Conservation (phyloP, 2,888 invertebrate genomes). For the Ditula angustiorana region DNA sequence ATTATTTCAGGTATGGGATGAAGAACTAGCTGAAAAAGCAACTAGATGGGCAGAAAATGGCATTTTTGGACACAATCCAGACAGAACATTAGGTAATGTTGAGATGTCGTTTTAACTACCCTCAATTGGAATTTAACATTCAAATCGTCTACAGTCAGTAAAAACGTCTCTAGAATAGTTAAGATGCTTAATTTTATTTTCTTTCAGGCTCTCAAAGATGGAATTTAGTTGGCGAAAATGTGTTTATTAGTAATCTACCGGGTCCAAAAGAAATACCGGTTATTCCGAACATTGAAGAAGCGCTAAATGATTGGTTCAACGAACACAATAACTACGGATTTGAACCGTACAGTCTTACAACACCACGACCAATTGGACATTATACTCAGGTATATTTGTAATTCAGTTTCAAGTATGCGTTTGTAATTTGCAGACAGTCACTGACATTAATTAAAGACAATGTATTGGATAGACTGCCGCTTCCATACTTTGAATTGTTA, state of each 20-base stretch:
- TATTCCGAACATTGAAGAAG: conserved; percentile 48
- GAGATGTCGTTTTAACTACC: conserved; percentile 16
- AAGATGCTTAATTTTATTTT: background rate
- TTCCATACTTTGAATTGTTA: no score
- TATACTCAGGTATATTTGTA: conserved; percentile 57
- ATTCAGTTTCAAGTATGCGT: no score
- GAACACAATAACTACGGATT: conserved; percentile 49
- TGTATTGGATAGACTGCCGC: no score
- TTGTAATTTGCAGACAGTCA: no score
- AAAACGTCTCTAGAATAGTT: background rate
- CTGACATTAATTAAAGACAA: no score
- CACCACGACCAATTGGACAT: conserved; percentile 47
- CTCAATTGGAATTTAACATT: background rate
- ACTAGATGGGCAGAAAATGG: conserved; percentile 50
- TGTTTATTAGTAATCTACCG: conserved; percentile 44
- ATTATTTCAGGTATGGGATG: conserved; percentile 50
- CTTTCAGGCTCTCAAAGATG: conserved; percentile 48
- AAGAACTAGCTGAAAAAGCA: conserved; percentile 54
- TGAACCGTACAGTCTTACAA: conserved; percentile 45
- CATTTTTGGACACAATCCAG: conserved; percentile 50
- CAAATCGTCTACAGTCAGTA: conserved; percentile 4
- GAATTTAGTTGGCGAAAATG: conserved; percentile 51
- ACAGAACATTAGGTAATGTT: conserved; percentile 49
- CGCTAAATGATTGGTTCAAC: conserved; percentile 49
- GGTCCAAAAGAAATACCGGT: conserved; percentile 41